Evolutionary conservation across 2,797 vertebrate genomes (phyloP), one percentile per base, ranked within the genome.

Genomic region (Enteromius argenteus): DNA sequence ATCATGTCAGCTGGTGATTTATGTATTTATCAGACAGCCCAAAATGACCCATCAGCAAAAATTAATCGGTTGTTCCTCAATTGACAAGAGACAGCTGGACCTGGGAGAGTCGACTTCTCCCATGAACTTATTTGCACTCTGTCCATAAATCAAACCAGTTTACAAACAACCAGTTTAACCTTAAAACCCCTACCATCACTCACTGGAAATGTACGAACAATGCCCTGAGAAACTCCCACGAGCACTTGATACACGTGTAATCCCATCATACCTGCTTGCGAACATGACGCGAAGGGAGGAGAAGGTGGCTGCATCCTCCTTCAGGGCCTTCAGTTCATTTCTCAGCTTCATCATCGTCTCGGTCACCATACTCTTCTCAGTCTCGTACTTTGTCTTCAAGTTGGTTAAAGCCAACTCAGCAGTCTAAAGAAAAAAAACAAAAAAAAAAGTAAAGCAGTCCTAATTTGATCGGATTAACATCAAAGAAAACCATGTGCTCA

Each of bases 221-320:
- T 67, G 42, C 35, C 58, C 42, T 66, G 19, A 77, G 23, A 66
- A 56, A 32, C 32, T 68, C 23, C 17, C 42, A 30, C 4, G 15
- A 80, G 15, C 23, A 64, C 15, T 44, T 62, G 62, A 32, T 8
- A 27, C 35, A 51, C 7, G 27, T 69, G 73, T 77, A 77, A 77
- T 77, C 73, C 81, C 49, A 83, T 83, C 88, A 91, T 92, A 97
- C 96, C 96, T 95, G 90, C 94, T 96, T 46, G 96, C 95, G 82
- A 97, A 97, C 95, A 97, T 96, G 87, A 96, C 95, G 27, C 96
- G 87, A 17, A 97, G 93, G 0, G 96, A 96, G 9, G 96, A 96
- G 90, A 97, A 97, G 5, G 96, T 97, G 77, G 96, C 96, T 0
- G 96, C 96, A 3, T 97, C 96, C 88, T 97, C 96, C 90, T 96